Percentiles rank a stretch among this genome's conserved stretches.
Conservation (phyloP, 2,113 vertebrate genomes). For the Aix galericulata region DNA sequence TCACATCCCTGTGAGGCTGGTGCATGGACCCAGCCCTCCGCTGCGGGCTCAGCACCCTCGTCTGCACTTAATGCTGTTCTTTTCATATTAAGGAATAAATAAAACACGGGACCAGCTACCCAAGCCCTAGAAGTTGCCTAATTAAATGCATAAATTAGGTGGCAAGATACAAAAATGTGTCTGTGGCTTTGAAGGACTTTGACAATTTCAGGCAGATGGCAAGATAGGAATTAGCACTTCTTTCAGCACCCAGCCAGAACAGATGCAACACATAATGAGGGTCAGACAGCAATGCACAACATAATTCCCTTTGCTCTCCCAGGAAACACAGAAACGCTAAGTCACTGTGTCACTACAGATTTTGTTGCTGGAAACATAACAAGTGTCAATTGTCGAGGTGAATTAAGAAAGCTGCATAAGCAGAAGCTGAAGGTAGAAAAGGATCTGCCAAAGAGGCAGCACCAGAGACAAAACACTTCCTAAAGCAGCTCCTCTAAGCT, state of each 20-base stretch:
- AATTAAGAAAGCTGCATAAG: conserved; percentile 2
- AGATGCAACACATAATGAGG: conserved; percentile 42
- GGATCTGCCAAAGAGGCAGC: neutral
- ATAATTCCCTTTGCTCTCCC: conserved; percentile 10
- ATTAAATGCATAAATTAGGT: neutral
- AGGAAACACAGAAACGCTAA: neutral
- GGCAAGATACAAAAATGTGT: neutral
- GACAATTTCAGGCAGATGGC: conserved; percentile 31
- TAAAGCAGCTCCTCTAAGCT: neutral
- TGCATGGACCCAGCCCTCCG: neutral
- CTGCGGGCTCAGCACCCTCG: neutral
- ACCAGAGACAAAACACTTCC: neutral
- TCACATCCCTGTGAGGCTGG: neutral
- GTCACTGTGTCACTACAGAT: conserved; percentile 46
- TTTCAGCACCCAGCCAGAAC: conserved; percentile 27
- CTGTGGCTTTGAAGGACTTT: neutral
- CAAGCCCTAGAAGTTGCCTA: neutral
- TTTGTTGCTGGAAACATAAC: neutral
- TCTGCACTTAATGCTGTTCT: neutral
- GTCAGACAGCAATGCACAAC: neutral
- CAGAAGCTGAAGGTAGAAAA: neutral
- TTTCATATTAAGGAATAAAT: neutral
- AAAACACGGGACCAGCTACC: neutral
- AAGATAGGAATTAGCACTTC: conserved; percentile 37
- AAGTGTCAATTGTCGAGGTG: conserved; percentile 23